Percentiles rank a stretch among this genome's conserved stretches.
phyloP scores from a whole-genome alignment of 2,888 invertebrate species.

The Lepidonotus clava region DNA sequence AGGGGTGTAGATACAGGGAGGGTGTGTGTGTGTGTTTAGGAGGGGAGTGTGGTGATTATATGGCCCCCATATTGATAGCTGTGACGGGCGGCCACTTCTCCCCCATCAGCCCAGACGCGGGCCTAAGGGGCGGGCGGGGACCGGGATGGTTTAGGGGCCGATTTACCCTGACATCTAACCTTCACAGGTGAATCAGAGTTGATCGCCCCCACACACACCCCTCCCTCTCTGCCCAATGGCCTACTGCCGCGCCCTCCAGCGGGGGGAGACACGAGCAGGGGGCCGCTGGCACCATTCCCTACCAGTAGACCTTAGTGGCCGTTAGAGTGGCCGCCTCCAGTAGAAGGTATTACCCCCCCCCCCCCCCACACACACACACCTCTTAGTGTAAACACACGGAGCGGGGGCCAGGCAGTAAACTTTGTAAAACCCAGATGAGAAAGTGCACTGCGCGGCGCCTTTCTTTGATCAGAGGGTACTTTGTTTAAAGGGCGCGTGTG shows the following conservation, averaged over 20 bases:
- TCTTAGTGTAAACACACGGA: conserved; percentile 7
- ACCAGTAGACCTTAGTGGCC: too few relatives aligned
- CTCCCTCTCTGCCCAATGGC: not conserved
- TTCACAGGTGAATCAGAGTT: not conserved
- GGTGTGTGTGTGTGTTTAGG: too few relatives aligned
- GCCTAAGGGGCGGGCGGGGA: not conserved
- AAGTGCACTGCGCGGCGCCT: not conserved
- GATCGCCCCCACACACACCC: not conserved
- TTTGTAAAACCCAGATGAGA: conserved; percentile 17
- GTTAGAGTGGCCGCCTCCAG: too few relatives aligned
- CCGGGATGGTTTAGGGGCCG: not conserved
- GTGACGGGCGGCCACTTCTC: not conserved
- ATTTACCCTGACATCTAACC: not conserved
- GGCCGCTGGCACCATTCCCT: not conserved
- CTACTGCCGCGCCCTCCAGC: not conserved
- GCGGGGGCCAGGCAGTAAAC: not conserved
- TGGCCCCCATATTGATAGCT: not conserved
- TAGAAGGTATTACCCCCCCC: too few relatives aligned
- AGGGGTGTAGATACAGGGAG: too few relatives aligned
- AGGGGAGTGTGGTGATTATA: too few relatives aligned
- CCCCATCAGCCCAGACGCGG: not conserved
- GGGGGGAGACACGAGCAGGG: not conserved
- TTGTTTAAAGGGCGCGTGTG: conserved; percentile 22
- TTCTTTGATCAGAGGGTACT: conserved; percentile 13
- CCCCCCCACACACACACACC: not conserved